Base-by-base conservation (phyloP, 2,888 invertebrate species). In the Scaptomyza cyrtandrae region DNA sequence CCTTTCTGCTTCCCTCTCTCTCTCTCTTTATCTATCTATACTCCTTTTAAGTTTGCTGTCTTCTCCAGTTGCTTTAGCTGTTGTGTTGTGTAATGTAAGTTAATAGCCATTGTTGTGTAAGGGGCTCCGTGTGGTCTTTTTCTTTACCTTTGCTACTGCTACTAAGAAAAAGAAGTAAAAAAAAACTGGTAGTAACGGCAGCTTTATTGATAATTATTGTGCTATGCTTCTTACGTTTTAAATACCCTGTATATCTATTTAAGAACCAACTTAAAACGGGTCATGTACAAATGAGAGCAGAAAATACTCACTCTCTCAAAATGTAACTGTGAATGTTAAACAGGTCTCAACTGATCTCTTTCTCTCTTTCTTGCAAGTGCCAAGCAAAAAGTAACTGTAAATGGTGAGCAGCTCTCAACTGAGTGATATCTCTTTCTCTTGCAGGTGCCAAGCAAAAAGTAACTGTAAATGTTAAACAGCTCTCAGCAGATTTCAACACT, bases 131-230 rank as follows among this genome's bases (percentile, higher is more conserved):
- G 48, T 14, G 19, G 27, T 19, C 14, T 19, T 43, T 2, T 33
- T 6, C 33, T 29, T 4, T 29, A 5, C 10, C 10, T 16, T 37
- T 43, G 58, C 65, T 46, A 39, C 53, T 45, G 37, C 48, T 27
- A 39, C 44, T 33, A 43, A 43, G 7, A 1, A 31, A 37, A 10
- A 44, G 44, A 52, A 49, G 27, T 19, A 53, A 13, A 6, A 14
- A 54, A 59, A 62, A 75, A 79, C 16, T 41, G 61, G 50, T 49
- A 35, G 66, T 52, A 66, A 52, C 50, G 66, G 68, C 80, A 71
- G 78, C 81, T 71, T 88, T 86, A 84, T 88, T 84, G 88, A 88
- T 84, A 84, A 88, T 84, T 84, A 84, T 88, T 88, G 84, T 86
- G 85, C 88, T 69, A 50, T 71, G 84, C 80, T 83, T 65, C 80